phyloP scores from a whole-genome alignment of 2,797 vertebrate genomes.

The Lophius americanus region DNA sequence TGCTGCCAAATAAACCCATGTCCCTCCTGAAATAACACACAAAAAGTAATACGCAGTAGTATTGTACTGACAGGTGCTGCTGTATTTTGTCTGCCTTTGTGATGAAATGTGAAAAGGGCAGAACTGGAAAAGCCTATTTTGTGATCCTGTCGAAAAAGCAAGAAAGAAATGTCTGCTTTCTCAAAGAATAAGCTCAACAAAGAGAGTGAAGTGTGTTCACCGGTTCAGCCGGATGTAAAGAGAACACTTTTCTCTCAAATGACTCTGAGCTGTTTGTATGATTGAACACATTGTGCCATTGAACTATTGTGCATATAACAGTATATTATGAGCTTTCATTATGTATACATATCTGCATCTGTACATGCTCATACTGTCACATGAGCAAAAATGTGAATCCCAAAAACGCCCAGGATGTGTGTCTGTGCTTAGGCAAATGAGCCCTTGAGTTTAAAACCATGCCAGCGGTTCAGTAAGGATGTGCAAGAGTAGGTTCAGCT shows the following conservation, averaged over 20 bases:
- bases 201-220: conserved; percentile 5
- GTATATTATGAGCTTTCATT: too few species aligned
- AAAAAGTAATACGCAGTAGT: neutral
- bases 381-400: conserved; percentile 20
- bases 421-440: neutral
- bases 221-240: too few species aligned
- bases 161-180: too few species aligned
- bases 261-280: neutral
- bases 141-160: conserved; percentile 16
- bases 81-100: neutral
- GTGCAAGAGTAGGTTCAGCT: neutral
- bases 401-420: conserved; percentile 2
- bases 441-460: neutral
- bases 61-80: neutral
- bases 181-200: too few species aligned
- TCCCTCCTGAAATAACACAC: conserved; percentile 4
- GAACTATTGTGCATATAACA: neutral
- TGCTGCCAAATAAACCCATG: neutral
- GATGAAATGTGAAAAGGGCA: conserved; percentile 9
- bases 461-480: neutral
- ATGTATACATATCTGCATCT: too few species aligned
- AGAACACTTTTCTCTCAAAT: neutral
- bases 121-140: conserved; percentile 6
- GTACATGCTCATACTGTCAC: neutral
- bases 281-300: conserved; percentile 14